Conservation (phyloP, 2,797 vertebrate genomes). For the Chaunax sp. region DNA sequence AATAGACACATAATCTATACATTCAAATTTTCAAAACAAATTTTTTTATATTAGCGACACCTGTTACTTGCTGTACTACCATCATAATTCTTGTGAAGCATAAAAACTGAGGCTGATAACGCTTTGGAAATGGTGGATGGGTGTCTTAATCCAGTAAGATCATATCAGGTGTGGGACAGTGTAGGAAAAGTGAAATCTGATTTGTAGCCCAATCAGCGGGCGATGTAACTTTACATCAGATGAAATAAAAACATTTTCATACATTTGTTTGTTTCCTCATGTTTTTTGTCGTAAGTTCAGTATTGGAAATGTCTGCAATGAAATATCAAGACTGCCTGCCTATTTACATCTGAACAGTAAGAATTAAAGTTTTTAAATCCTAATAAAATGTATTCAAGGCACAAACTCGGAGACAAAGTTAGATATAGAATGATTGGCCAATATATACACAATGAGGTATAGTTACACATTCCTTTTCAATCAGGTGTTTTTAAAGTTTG, state of each 20-base stretch:
- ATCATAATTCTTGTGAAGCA: constrained; percentile 39
- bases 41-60: constrained; percentile 58
- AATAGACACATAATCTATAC: constrained; percentile 13
- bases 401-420: not conserved
- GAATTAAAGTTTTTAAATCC: not conserved
- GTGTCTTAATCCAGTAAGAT: constrained; percentile 32
- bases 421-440: not conserved
- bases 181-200: constrained; percentile 45
- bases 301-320: not conserved
- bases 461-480: not conserved
- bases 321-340: not conserved
- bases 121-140: constrained; percentile 13
- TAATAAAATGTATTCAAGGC: too few species aligned
- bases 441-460: not conserved
- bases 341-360: too few species aligned
- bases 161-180: constrained; percentile 21
- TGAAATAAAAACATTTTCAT: constrained; percentile 80
- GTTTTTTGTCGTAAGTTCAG: not conserved
- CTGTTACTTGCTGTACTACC: constrained; percentile 40
- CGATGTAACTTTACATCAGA: constrained; percentile 76
- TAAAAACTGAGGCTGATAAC: constrained; percentile 13
- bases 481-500: too few species aligned
- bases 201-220: constrained; percentile 64
- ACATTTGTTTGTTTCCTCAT: constrained; percentile 41
- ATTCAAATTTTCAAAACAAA: constrained; percentile 27